phyloP scores from a whole-genome alignment of 2,888 invertebrate genomes.

The Polylopha cassiicola region DNA sequence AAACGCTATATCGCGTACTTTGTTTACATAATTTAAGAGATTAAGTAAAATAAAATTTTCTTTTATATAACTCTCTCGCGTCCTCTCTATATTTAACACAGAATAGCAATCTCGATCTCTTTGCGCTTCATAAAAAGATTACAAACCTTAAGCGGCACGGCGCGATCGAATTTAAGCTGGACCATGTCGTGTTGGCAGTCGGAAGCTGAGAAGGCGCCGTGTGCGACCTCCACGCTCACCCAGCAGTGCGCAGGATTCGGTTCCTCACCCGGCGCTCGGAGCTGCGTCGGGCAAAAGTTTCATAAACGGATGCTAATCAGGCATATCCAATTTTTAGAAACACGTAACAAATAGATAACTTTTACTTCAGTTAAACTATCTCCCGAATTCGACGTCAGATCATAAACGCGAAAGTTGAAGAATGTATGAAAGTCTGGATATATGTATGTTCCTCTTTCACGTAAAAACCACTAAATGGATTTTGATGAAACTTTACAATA shows the following conservation, averaged over 20 bases:
- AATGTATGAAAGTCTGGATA: too few species aligned
- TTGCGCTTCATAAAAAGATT: background rate
- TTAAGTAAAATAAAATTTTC: background rate
- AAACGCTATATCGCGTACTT: too few species aligned
- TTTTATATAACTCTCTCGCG: too few species aligned
- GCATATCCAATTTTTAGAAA: too few species aligned
- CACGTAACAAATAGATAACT: too few species aligned
- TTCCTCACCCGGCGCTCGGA: slow-evolving; percentile 66
- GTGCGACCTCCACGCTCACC: slow-evolving; percentile 90
- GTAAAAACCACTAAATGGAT: too few species aligned
- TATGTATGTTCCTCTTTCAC: too few species aligned
- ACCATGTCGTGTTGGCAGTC: slow-evolving; percentile 92
- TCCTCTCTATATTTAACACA: background rate
- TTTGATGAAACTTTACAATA: too few species aligned
- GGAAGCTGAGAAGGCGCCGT: slow-evolving; percentile 90
- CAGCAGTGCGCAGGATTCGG: slow-evolving; percentile 82
- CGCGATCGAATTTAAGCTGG: slow-evolving; percentile 93
- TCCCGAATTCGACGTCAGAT: too few species aligned
- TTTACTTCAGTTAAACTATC: too few species aligned
- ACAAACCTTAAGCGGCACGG: slow-evolving; percentile 87
- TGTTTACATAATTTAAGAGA: too few species aligned
- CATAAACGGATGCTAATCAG: slow-evolving; percentile 2
- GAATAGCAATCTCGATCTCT: background rate
- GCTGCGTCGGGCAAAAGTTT: slow-evolving; percentile 55
- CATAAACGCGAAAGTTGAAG: too few species aligned